Evolutionary conservation across 2,797 vertebrate species (phyloP).

Genomic region (Mormyrus hasselquistii): DNA sequence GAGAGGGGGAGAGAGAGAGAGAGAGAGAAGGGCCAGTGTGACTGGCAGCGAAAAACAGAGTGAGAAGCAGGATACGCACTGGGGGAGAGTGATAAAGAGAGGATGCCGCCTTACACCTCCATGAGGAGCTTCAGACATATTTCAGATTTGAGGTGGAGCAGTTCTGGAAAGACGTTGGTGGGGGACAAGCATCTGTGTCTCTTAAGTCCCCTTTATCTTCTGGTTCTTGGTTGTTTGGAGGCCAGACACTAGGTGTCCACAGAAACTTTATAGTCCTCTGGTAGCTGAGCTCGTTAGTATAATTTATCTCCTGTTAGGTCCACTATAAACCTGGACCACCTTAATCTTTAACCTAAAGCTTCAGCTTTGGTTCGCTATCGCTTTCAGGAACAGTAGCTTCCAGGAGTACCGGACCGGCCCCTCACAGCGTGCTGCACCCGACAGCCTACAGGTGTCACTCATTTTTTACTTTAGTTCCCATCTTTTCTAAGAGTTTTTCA

Average conservation of each 20-base stretch:
- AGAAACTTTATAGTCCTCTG: not conserved
- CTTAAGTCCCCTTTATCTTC: not conserved
- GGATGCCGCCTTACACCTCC: slow-evolving; percentile 26
- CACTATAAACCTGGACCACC: not conserved
- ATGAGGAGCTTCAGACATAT: not conserved
- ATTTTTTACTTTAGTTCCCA: not conserved
- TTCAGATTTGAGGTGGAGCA: not conserved
- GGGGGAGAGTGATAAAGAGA: slow-evolving; percentile 46
- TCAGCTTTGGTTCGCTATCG: not conserved
- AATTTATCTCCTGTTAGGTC: not conserved
- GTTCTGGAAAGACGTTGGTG: not conserved
- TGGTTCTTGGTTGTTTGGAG: not conserved
- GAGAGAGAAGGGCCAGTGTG: not conserved
- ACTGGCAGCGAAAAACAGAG: not conserved
- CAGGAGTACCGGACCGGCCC: not conserved
- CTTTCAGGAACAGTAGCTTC: not conserved
- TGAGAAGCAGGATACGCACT: slow-evolving; percentile 18
- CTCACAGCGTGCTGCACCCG: not conserved
- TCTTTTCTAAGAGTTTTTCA: not conserved
- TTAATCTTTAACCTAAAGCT: not conserved
- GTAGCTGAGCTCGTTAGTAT: not conserved
- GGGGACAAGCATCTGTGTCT: not conserved
- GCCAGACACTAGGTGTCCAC: not conserved
- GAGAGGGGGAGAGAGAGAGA: not conserved
- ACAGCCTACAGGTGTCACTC: not conserved